phyloP scores from a whole-genome alignment of 2,113 vertebrate genomes.

The Chaetorhynchus papuensis region DNA sequence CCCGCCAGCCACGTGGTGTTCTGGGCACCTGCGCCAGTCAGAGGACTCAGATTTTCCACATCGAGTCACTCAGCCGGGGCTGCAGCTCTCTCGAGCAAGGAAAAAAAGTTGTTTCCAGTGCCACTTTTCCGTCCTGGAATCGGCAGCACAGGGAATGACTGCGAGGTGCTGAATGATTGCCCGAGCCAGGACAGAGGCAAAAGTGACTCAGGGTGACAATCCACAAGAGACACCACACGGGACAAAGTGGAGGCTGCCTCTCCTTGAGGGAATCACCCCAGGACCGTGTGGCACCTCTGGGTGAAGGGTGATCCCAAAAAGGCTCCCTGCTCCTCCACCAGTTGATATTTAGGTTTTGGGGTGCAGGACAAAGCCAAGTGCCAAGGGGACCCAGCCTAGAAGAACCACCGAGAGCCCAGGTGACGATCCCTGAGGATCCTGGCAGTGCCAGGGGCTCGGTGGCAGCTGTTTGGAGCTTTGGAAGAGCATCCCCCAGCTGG shows the following conservation, averaged over 20 bases:
- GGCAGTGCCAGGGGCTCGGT: neutral
- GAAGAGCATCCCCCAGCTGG: neutral
- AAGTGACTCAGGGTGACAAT: neutral
- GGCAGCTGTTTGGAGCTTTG: neutral
- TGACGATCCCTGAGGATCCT: neutral
- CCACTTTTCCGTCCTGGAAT: neutral
- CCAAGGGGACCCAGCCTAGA: neutral
- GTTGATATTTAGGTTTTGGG: neutral
- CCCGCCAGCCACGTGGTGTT: neutral
- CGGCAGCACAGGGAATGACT: neutral
- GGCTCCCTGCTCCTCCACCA: neutral
- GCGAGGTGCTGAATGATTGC: neutral
- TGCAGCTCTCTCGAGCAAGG: neutral
- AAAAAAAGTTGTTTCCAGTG: neutral
- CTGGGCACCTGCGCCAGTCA: neutral
- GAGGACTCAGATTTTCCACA: neutral
- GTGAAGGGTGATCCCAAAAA: neutral
- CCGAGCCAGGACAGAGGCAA: neutral
- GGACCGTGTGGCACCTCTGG: fast-evolving
- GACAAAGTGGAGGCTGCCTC: fast-evolving
- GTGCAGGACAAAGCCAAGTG: neutral
- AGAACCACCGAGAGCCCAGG: neutral
- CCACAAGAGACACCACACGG: neutral
- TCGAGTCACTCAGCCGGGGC: neutral
- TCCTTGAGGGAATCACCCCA: neutral